These are phyloP conservation scores for Ametastegia equiseti DNA, from an alignment of 2,888 invertebrate genomes.

Conservation along the genomic window DNA sequence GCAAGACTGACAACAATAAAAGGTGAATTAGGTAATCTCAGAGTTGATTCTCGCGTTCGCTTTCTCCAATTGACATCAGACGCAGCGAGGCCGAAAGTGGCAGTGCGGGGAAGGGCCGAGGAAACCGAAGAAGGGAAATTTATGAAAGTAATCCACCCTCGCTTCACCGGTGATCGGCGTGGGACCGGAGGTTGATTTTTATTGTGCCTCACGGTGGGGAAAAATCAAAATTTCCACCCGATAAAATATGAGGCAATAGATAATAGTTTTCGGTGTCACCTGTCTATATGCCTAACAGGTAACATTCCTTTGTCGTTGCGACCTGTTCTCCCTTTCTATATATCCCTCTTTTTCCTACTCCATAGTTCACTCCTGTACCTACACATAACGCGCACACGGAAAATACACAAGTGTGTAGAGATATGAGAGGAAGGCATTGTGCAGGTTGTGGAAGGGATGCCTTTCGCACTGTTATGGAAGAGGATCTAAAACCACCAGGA, in stretches of 20 bases:
- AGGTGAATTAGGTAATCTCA: slow-evolving; percentile 29
- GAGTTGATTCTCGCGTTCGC: slow-evolving; percentile 17
- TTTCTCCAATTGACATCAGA: slow-evolving; percentile 43
- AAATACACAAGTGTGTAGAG: slow-evolving; percentile 8
- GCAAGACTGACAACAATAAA: slow-evolving; percentile 17
- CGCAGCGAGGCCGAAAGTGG: slow-evolving; percentile 4
- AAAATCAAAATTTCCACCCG: slow-evolving; percentile 74
- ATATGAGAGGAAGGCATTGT: slow-evolving; percentile 14
- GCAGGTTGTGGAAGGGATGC: slow-evolving; percentile 24
- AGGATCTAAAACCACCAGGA: slow-evolving; percentile 38
- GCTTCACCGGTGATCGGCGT: slow-evolving; percentile 75
- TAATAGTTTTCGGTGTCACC: slow-evolving; percentile 69
- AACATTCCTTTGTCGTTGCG: slow-evolving; percentile 67
- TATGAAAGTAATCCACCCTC: slow-evolving; percentile 72
- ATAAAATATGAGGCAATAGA: slow-evolving; percentile 69
- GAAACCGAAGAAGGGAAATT: slow-evolving; percentile 64
- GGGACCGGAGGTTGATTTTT: slow-evolving; percentile 69
- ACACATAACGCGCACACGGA: background rate
- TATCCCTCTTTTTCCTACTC: slow-evolving; percentile 34
- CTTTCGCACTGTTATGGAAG: slow-evolving; percentile 28
- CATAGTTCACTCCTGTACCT: slow-evolving; percentile 39
- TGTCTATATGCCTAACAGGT: slow-evolving; percentile 74
- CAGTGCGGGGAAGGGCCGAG: slow-evolving; percentile 1
- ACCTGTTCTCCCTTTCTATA: slow-evolving; percentile 48
- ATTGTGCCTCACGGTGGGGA: slow-evolving; percentile 60